A percentile compares a stretch with the other conserved stretches of the same genome.
phyloP scores from a whole-genome alignment of 2,797 vertebrate genomes.

The Columba guinea region DNA sequence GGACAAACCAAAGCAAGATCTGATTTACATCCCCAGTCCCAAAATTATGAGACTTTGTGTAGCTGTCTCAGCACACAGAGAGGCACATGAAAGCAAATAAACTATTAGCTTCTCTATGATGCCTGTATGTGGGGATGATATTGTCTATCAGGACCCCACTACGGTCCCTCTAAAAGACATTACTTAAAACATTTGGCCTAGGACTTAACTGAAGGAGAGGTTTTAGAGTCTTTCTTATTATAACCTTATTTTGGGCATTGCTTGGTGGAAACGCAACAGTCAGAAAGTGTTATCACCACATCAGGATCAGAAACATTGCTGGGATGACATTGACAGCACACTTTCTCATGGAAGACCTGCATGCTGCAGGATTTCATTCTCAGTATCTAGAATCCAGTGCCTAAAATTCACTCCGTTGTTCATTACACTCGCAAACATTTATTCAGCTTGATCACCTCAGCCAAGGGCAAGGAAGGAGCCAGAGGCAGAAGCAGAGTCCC shows the following conservation, averaged over 20 bases:
- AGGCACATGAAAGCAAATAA: neutral
- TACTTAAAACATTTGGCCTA: neutral
- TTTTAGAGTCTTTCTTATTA: neutral
- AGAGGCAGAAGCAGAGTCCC: neutral
- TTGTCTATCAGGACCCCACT: neutral
- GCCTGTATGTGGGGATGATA: neutral
- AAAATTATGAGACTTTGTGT: neutral
- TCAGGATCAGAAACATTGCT: neutral
- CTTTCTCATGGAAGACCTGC: neutral
- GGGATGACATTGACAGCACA: neutral
- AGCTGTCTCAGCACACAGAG: neutral
- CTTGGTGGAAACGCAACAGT: neutral
- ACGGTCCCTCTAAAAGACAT: neutral
- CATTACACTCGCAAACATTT: neutral
- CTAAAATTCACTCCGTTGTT: neutral
- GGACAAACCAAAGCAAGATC: neutral
- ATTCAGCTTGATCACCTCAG: neutral
- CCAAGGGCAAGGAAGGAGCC: neutral
- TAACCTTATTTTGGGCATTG: neutral
- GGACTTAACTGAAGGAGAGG: neutral
- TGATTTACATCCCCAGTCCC: accelerated
- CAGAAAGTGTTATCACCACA: neutral
- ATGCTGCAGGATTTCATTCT: neutral
- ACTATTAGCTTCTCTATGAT: accelerated
- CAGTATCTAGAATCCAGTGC: neutral